Conservation (phyloP, 2,888 invertebrate species). For the Troides oblongomaculatus region DNA sequence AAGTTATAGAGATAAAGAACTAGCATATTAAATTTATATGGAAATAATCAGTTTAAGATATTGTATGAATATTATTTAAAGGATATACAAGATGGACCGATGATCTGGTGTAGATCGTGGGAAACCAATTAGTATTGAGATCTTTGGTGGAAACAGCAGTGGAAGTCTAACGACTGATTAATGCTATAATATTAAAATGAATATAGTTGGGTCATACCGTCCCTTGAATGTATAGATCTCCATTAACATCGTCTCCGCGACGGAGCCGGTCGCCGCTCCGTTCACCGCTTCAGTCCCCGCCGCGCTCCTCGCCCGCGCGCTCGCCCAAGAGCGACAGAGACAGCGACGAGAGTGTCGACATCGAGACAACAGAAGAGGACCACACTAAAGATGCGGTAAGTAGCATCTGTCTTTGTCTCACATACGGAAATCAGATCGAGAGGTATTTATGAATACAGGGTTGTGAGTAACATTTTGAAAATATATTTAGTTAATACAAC, state of each 20-base stretch:
- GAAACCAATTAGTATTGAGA: too few relatives aligned
- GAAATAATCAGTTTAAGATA: too few relatives aligned
- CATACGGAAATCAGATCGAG: neutral
- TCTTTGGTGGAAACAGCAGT: too few relatives aligned
- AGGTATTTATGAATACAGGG: neutral
- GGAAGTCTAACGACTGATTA: too few relatives aligned
- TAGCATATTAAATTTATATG: too few relatives aligned
- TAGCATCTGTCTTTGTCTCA: constrained; percentile 26
- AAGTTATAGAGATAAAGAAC: too few relatives aligned
- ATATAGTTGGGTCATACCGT: too few relatives aligned
- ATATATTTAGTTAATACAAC: neutral
- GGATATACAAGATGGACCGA: too few relatives aligned
- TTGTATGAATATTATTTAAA: too few relatives aligned
- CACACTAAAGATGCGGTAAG: constrained; percentile 64
- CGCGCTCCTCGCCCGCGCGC: constrained; percentile 52
- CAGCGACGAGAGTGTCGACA: constrained; percentile 91
- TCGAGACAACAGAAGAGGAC: constrained; percentile 92
- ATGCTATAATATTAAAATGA: too few relatives aligned
- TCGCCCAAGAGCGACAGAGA: constrained; percentile 81
- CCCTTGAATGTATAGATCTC: constrained; percentile 36
- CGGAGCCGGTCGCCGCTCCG: constrained; percentile 43
- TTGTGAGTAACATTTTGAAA: neutral
- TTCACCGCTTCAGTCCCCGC: constrained; percentile 53
- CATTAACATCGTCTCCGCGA: constrained; percentile 42
- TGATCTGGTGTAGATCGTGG: too few relatives aligned